Percentiles rank a stretch among this genome's conserved stretches.
phyloP scores from a whole-genome alignment of 2,888 invertebrate species.

The Spicauda simplicius region DNA sequence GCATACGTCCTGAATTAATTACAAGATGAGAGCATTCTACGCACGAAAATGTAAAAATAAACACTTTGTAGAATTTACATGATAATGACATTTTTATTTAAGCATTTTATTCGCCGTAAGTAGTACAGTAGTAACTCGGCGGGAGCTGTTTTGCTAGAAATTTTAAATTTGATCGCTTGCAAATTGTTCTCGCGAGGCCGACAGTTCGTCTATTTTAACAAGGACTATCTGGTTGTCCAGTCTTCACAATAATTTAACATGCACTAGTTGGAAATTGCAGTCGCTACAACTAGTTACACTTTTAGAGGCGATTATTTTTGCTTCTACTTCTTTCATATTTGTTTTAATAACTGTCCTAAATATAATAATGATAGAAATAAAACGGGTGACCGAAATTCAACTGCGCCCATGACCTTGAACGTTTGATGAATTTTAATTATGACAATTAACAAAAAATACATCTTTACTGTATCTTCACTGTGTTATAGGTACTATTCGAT shows the following conservation, averaged over 20 bases:
- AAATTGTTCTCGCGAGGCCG: slow-evolving; percentile 62
- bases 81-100: neutral
- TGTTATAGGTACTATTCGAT: neutral
- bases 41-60: neutral
- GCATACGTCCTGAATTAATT: slow-evolving; percentile 17
- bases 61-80: neutral
- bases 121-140: neutral
- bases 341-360: no score
- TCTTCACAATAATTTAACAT: slow-evolving; percentile 29
- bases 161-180: slow-evolving; percentile 58
- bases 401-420: no score
- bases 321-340: no score
- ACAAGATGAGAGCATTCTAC: slow-evolving; percentile 1
- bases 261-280: slow-evolving; percentile 6
- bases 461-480: neutral
- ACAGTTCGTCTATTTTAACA: slow-evolving; percentile 56
- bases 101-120: neutral
- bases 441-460: no score
- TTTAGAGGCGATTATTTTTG: neutral
- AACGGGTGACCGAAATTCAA: no score
- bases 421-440: no score
- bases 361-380: no score
- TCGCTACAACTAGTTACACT: neutral
- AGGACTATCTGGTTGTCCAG: slow-evolving; percentile 44
- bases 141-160: slow-evolving; percentile 47